A percentile compares a stretch with the other conserved stretches of the same genome.
phyloP scores from a whole-genome alignment of 2,797 vertebrate genomes.

The Molossus molossus region DNA sequence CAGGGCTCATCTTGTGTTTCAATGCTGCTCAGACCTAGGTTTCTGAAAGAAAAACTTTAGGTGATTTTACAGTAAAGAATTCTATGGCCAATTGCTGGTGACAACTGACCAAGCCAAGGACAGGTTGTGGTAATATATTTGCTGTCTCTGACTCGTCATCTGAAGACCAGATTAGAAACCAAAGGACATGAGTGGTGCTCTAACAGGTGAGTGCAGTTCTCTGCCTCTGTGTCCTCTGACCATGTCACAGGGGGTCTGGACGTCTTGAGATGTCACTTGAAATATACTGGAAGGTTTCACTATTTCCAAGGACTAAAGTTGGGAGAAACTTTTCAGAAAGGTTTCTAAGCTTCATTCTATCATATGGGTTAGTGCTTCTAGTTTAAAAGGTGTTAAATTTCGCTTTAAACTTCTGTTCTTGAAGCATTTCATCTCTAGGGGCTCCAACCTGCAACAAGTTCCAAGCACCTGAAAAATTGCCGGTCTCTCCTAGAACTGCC shows the following conservation, averaged over 20 bases:
- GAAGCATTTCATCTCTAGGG: constrained; percentile 6
- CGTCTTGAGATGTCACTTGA: neutral
- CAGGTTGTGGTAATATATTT: neutral
- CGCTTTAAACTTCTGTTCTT: neutral
- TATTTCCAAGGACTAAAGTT: neutral
- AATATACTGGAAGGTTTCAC: neutral
- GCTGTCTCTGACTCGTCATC: neutral
- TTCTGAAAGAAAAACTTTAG: constrained; percentile 21
- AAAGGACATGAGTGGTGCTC: neutral
- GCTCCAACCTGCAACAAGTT: neutral
- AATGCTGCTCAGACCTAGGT: neutral
- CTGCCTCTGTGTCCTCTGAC: neutral
- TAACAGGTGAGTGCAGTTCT: neutral
- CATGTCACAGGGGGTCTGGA: neutral
- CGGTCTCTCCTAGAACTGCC: neutral
- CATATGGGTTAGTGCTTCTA: neutral
- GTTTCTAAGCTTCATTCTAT: neutral
- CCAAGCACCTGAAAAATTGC: neutral
- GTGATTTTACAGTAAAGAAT: neutral
- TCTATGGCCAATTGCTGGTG: neutral
- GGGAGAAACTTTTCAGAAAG: neutral
- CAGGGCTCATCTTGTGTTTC: neutral
- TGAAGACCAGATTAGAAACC: constrained; percentile 21
- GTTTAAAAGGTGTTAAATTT: constrained; percentile 32
- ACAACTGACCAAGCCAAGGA: neutral